Conservation (phyloP, 2,888 invertebrate genomes). For the Rhingia campestris region DNA sequence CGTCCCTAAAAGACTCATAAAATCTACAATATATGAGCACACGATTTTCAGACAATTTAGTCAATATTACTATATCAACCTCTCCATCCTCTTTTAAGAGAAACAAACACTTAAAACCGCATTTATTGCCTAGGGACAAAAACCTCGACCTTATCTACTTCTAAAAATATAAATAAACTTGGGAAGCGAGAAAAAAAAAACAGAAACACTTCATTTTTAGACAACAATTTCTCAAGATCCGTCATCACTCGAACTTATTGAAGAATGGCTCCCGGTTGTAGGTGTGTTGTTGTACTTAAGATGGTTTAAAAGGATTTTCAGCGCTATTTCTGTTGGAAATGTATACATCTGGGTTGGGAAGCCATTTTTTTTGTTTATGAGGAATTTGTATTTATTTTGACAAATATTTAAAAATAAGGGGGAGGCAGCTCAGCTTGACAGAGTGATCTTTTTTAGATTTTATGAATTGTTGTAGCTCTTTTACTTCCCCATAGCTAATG, state of each 20-base stretch:
- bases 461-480: too few species aligned
- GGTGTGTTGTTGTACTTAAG: conserved; percentile 3
- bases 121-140: conserved; percentile 15
- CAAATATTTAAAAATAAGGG: too few species aligned
- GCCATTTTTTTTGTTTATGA: neutral
- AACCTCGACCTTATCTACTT: conserved; percentile 30
- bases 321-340: neutral
- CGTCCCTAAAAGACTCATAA: conserved; percentile 1
- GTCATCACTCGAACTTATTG: conserved; percentile 52
- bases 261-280: conserved; percentile 28
- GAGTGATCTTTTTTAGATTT: too few species aligned
- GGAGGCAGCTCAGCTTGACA: too few species aligned
- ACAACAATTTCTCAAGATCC: conserved; percentile 31
- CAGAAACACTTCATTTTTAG: conserved; percentile 32
- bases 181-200: neutral
- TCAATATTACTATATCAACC: neutral
- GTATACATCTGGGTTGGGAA: neutral
- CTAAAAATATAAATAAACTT: conserved; percentile 25
- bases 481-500: too few species aligned
- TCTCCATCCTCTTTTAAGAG: neutral
- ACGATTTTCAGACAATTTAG: neutral
- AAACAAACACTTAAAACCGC: neutral
- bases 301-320: conserved; percentile 6
- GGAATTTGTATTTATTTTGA: too few species aligned
- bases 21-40: conserved; percentile 11